Evolutionary conservation across 2,797 vertebrate genomes (phyloP), one percentile per base, ranked within the genome.

Genomic region (Intellagama lesueurii): DNA sequence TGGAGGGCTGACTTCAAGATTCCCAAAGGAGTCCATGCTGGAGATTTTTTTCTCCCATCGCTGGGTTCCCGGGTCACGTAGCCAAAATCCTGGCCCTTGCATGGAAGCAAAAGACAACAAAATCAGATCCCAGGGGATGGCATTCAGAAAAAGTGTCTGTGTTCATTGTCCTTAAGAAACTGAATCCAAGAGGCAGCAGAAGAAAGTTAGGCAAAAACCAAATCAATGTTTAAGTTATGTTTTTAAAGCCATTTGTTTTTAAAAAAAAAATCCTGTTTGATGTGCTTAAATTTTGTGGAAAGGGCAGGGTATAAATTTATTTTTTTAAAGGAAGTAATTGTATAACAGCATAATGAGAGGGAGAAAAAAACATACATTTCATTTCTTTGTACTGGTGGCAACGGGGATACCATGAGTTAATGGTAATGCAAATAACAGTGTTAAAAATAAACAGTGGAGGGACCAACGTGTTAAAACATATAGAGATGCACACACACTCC

Each of bases 1-100:
- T 0, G 99, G 98, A 0, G 99, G 99, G 94, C 98, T 99, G 83
- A 99, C 98, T 7, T 99, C 98, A 94, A 99, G 97, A 90, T 99
- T 99, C n/a, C 99, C 99, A 0, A 99, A 99, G 0, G 98, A 98
- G 91, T 99, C 98, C 22, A 99, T 94, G 80, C 96, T 97, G 83
- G 78, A 97, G 80, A 97, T 85, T 0, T 4, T 0, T 0, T 0
- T 0, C 0, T 0, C 0, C 7, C 75, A 49, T 11, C 56, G 72
- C 7, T 40, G 24, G 96, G 89, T 1, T 94, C 88, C 2, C 97
- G 97, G 0, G 98, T 98, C 95, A 99, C 98, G 0, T 99, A 98
- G 80, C 99, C 99, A 49, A 99, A 99, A 93, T 99, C 98, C 0
- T 98, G 98, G 7, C 99, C 99, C 99, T 99, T 94, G 28, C 0